Conservation (phyloP, 2,113 vertebrate species). For the Rhipidura dahli region DNA sequence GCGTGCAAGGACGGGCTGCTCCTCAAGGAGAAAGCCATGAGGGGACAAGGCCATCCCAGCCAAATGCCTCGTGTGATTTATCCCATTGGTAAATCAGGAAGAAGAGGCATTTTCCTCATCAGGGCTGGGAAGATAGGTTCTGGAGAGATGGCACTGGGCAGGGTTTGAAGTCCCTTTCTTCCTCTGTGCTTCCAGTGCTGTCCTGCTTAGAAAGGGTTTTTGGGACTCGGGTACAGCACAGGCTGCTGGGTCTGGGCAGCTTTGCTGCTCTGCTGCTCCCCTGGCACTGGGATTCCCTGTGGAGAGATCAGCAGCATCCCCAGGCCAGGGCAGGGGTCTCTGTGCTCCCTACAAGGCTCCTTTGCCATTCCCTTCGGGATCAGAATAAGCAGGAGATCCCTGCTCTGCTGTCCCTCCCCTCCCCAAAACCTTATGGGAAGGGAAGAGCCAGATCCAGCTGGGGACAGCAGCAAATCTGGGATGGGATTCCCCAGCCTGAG, state of each 20-base stretch:
- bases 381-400: neutral
- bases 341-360: neutral
- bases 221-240: accelerated
- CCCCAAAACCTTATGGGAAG: neutral
- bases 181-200: accelerated
- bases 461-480: neutral
- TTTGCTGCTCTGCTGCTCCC: neutral
- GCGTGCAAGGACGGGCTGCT: neutral
- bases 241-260: neutral
- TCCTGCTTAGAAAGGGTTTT: neutral
- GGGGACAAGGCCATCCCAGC: neutral
- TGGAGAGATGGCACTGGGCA: neutral
- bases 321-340: neutral
- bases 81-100: neutral
- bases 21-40: neutral
- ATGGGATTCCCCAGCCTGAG: neutral
- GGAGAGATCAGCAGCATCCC: neutral
- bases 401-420: neutral
- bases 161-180: neutral
- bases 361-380: neutral
- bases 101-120: neutral
- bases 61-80: neutral
- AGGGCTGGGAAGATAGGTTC: accelerated
- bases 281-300: neutral
- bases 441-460: neutral